These are phyloP conservation scores for Poeciliopsis infans DNA, from an alignment of 2,797 vertebrate species.

Conservation along the genomic window DNA sequence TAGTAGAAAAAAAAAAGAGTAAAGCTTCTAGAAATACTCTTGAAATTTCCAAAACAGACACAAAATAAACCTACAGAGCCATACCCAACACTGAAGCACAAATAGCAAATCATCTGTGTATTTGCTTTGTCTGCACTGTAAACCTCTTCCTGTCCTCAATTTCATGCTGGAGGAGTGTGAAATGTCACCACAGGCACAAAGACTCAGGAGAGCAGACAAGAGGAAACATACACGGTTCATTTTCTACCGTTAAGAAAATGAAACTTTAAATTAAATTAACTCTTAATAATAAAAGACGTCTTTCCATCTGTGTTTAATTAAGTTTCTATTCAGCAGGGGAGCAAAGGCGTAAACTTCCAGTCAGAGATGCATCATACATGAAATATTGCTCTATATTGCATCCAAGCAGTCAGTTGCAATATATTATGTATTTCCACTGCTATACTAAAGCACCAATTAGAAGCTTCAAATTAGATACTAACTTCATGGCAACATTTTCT, in stretches of 20 bases:
- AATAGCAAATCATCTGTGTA: conserved; percentile 34
- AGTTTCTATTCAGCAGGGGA: not conserved
- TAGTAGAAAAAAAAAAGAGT: conserved; percentile 56
- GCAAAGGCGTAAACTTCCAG: not conserved
- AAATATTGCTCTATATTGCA: not conserved
- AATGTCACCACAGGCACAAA: conserved; percentile 18
- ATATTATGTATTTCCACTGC: not conserved
- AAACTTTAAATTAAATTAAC: not conserved
- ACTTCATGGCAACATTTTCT: not conserved
- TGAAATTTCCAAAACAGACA: conserved; percentile 56
- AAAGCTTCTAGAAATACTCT: conserved; percentile 65
- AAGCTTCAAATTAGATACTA: not conserved
- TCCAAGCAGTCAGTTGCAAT: not conserved
- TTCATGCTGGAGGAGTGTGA: not conserved
- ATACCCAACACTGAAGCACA: conserved; percentile 44
- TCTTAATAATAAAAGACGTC: not conserved
- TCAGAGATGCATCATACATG: not conserved
- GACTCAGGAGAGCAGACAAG: not conserved
- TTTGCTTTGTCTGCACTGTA: conserved; percentile 30
- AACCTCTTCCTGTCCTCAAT: conserved; percentile 33
- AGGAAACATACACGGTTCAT: not conserved
- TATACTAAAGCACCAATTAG: not conserved
- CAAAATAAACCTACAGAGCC: conserved; percentile 50
- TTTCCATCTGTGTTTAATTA: not conserved
- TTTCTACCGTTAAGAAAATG: not conserved